Evolutionary conservation across 2,797 vertebrate species (phyloP), one percentile per base, ranked within the genome.

Genomic region (Parauchenoglanis ngamensis): DNA sequence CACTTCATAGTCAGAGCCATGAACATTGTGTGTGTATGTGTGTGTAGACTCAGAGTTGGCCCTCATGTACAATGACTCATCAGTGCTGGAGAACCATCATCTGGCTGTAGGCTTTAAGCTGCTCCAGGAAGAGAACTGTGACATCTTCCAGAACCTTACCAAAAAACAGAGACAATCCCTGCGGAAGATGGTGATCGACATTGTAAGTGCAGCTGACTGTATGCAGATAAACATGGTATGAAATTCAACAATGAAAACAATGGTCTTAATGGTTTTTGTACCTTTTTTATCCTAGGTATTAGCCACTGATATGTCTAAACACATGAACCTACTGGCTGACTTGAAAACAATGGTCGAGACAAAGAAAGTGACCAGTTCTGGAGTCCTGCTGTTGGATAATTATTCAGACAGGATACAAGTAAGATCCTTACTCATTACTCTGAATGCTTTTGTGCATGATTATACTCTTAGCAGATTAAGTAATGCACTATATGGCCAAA

Each of bases 291-390:
- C 61, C 13, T 90, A 97, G 96, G 96, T 97, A 84, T 79, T 97
- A 91, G 96, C 96, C 35, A 97, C 96, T 0, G 96, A 97, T 87
- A 97, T 97, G 96, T 97, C 96, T 84, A 97, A 97, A 90, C 96
- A 97, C 92, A 97, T 97, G 96, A 96, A 94, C 80, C 92, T 97
- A 44, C 91, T 97, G 91, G 96, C 95, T 0, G 96, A 97, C 76
- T 93, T 97, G 81, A 97, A 97, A 90, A 97, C 96, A 4, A 97
- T 97, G 96, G 96, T 97, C 84, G 96, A 97, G 91, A 97, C 96
- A 35, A 97, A 97, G 92, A 97, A 96, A 90, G 96, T 97, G 91
- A 96, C 96, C 0, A 97, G 96, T 85, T 93, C 96, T 46, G 96
- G 96, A 0, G 96, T 96, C 83, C 91, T 97, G 44, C 92, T 97